Percentiles rank a stretch among this genome's conserved stretches.
phyloP scores from a whole-genome alignment of 1,140 invertebrate species.

The Zelostemma sp. region DNA sequence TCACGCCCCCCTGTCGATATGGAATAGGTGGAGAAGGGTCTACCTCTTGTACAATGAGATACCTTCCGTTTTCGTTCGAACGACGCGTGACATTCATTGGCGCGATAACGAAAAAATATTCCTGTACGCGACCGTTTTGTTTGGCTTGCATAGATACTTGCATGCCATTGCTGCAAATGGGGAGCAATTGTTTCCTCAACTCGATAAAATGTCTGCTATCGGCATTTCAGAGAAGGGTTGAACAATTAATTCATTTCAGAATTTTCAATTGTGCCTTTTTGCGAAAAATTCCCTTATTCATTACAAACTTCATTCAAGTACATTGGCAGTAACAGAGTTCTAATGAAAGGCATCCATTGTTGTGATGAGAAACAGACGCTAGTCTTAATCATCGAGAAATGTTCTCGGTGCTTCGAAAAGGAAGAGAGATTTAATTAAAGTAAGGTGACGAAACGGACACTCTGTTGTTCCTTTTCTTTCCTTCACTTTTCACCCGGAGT shows the following conservation, averaged over 20 bases:
- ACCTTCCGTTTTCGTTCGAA: conserved; percentile 46
- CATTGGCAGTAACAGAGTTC: too few relatives aligned
- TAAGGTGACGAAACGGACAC: conserved; percentile 34
- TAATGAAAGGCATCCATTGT: conserved; percentile 7
- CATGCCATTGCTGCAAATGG: too few relatives aligned
- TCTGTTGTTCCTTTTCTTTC: conserved; percentile 2
- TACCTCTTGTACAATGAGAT: conserved; percentile 57
- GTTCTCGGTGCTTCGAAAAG: conserved; percentile 41
- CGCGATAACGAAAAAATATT: neutral
- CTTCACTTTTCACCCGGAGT: conserved; percentile 12
- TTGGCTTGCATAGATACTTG: too few relatives aligned
- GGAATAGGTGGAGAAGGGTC: conserved; percentile 19
- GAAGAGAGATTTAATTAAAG: conserved; percentile 57
- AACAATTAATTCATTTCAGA: too few relatives aligned
- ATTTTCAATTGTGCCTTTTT: too few relatives aligned
- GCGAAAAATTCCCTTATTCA: too few relatives aligned
- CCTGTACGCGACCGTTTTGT: too few relatives aligned
- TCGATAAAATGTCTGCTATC: too few relatives aligned
- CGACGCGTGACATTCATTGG: conserved; percentile 6
- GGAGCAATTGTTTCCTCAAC: too few relatives aligned
- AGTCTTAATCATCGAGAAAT: neutral
- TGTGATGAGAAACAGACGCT: conserved; percentile 22
- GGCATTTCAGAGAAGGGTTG: too few relatives aligned
- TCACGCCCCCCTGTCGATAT: conserved; percentile 47
- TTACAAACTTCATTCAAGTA: too few relatives aligned